phyloP scores from a whole-genome alignment of 2,797 vertebrate genomes.

The Sus cebifrons region DNA sequence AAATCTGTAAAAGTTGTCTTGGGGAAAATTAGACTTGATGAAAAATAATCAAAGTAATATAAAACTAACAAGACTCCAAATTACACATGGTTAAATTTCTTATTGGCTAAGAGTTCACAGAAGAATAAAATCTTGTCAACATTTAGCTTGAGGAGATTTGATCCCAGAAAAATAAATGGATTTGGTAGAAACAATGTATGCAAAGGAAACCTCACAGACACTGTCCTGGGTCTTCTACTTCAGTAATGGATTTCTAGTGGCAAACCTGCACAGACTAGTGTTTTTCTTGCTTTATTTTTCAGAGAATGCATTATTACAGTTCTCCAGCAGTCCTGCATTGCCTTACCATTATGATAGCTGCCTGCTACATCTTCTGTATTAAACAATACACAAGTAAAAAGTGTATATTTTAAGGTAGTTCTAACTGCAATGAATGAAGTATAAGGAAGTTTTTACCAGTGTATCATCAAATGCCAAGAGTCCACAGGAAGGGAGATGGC shows the following conservation, averaged over 20 bases:
- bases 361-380: constrained; percentile 41
- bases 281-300: constrained; percentile 17
- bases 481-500: not conserved
- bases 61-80: constrained; percentile 42
- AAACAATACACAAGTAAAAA: constrained; percentile 15
- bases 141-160: constrained; percentile 40
- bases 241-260: not conserved
- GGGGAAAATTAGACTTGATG: constrained; percentile 25
- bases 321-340: not conserved
- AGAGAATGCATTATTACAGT: not conserved
- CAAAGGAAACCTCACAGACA: constrained; percentile 7
- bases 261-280: not conserved
- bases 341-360: not conserved
- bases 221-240: not conserved
- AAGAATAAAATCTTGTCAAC: constrained; percentile 35
- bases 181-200: not conserved
- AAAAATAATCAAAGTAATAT: constrained; percentile 44
- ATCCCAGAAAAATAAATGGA: constrained; percentile 39
- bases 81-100: not conserved
- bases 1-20: constrained; percentile 45
- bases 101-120: not conserved
- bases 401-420: constrained; percentile 10
- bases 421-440: not conserved
- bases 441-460: not conserved
- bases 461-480: not conserved